Evolutionary conservation across 2,797 vertebrate species (phyloP).

Genomic region (Ctenosaura bakeri): DNA sequence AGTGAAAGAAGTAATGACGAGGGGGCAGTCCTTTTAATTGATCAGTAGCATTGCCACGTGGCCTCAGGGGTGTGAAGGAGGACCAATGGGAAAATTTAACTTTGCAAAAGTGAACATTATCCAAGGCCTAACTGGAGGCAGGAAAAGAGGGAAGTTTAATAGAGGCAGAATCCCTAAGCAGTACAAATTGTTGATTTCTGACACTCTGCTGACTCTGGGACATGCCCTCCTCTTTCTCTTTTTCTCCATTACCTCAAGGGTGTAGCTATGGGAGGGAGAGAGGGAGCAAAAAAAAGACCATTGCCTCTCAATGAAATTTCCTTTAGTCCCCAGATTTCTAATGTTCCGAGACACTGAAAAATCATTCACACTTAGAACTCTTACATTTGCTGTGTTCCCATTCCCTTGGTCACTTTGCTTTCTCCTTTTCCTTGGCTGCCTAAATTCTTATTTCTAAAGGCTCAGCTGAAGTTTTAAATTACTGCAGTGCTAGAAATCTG

Average conservation of each 20-base stretch:
- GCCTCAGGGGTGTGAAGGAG: background rate
- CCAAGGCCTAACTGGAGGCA: background rate
- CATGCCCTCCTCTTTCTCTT: background rate
- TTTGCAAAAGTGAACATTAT: constrained; percentile 31
- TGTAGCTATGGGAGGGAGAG: background rate
- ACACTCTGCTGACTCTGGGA: background rate
- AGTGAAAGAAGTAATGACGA: constrained; percentile 42
- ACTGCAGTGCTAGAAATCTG: too few species aligned
- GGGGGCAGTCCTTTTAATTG: constrained; percentile 43
- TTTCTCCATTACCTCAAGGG: background rate
- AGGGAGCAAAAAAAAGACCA: too few species aligned
- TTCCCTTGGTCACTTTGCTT: too few species aligned
- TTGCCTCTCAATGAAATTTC: too few species aligned
- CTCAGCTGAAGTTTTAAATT: too few species aligned
- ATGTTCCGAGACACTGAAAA: too few species aligned
- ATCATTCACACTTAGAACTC: too few species aligned
- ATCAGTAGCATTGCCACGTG: constrained; percentile 26
- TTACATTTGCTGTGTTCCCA: too few species aligned
- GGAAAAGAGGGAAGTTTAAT: background rate
- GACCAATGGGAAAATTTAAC: constrained; percentile 16
- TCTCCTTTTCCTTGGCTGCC: too few species aligned
- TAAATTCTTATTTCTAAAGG: too few species aligned
- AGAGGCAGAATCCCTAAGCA: background rate
- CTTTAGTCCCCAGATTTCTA: too few species aligned
- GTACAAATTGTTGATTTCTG: background rate